Percentiles rank a stretch among this genome's conserved stretches.
Evolutionary conservation across 2,888 invertebrate genomes (phyloP).

Genomic region (Sesia bembeciformis): DNA sequence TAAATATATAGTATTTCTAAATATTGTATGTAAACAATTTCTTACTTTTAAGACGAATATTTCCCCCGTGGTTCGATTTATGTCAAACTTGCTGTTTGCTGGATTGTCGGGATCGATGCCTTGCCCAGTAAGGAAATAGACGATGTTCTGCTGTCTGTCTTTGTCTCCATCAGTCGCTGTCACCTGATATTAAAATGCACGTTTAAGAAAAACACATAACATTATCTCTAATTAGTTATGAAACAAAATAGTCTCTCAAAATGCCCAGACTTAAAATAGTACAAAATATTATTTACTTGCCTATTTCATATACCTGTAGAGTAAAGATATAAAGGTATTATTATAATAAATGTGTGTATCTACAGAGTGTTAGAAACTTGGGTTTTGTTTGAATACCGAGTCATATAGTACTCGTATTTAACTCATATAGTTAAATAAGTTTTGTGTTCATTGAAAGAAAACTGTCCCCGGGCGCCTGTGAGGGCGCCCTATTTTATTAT

Average conservation of each 20-base stretch:
- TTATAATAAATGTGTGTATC: background rate
- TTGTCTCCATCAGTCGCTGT: constrained; percentile 97
- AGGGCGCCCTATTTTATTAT: constrained; percentile 11
- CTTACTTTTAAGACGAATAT: constrained; percentile 94
- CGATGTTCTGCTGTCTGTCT: constrained; percentile 95
- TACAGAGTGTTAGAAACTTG: constrained; percentile 17
- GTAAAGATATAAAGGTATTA: too few species aligned
- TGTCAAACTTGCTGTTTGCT: constrained; percentile 96
- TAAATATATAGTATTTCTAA: too few species aligned
- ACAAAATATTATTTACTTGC: too few species aligned
- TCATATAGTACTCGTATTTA: constrained; percentile 15
- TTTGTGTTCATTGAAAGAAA: constrained; percentile 11
- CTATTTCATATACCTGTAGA: too few species aligned
- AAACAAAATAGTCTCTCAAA: too few species aligned
- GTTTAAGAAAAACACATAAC: background rate
- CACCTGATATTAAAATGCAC: constrained; percentile 76
- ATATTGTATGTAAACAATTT: background rate
- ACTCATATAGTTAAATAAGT: constrained; percentile 11
- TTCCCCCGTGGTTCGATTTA: constrained; percentile 95
- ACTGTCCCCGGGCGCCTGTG: constrained; percentile 13
- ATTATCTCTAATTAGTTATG: too few species aligned
- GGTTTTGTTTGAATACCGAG: constrained; percentile 25
- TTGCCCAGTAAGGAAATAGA: constrained; percentile 95
- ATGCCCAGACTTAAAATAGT: too few species aligned
- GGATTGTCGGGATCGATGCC: constrained; percentile 97